These are phyloP conservation scores for Panulirus ornatus DNA, from an alignment of 1,140 invertebrate genomes.

Conservation along the genomic window DNA sequence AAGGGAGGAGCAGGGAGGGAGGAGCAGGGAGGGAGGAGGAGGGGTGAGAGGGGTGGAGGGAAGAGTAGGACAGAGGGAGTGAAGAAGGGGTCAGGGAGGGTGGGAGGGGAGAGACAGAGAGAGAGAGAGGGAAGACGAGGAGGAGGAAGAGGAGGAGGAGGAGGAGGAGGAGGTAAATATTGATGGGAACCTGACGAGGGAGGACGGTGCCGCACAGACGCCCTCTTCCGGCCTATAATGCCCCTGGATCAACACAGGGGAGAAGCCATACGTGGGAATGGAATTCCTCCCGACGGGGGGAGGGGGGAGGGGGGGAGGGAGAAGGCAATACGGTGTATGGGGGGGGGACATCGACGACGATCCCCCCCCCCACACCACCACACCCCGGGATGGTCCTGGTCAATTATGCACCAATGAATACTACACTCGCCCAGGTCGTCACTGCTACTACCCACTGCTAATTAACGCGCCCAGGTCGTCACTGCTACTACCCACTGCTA, in stretches of 20 bases:
- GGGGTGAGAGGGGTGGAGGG: neutral
- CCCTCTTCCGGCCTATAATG: constrained; percentile 42
- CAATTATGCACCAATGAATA: no score
- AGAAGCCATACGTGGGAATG: constrained; percentile 16
- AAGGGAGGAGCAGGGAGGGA: neutral
- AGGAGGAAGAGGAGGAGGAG: neutral
- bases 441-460: no score
- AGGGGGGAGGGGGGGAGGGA: neutral
- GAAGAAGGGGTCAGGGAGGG: neutral
- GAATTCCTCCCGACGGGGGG: neutral
- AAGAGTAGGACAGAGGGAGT: neutral
- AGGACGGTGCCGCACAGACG: neutral
- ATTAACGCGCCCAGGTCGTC: no score
- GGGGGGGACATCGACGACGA: neutral
- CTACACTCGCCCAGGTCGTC: no score
- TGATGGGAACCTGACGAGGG: constrained; percentile 47
- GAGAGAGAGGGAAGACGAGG: neutral
- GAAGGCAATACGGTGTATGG: neutral
- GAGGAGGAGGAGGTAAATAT: constrained; percentile 38
- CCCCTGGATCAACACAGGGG: constrained; percentile 36
- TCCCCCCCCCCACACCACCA: neutral
- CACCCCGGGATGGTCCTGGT: neutral
- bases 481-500: no score
- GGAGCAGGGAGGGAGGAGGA: neutral
- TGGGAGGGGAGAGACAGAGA: neutral